Evolutionary conservation across 2,113 vertebrate species (phyloP), one percentile per base, ranked within the genome.

Genomic region (Callionymus lyra): DNA sequence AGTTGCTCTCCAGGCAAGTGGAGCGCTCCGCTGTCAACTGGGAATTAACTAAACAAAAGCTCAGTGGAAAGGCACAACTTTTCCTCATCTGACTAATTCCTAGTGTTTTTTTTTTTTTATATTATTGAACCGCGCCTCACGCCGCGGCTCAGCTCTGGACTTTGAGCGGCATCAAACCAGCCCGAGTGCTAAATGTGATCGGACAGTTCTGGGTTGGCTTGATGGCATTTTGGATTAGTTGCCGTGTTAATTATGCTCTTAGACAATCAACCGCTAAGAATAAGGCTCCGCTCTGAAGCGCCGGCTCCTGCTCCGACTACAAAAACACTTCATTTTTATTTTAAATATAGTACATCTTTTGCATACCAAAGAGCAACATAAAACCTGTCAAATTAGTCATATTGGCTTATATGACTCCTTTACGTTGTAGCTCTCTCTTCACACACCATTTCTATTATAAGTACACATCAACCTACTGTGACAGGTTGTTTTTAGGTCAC

Each of bases 1-100:
- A 77, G 72, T 74, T 79, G 21, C 71, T 72, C 58, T 66, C 38
- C 41, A 55, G 68, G 68, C 72, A 59, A 76, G 54, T 63, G 43
- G 65, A 66, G 72, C 73, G 59, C 56, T 76, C 52, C 59, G 70
- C 72, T 81, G 80, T 79, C 80, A 72, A 61, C 68, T 49, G 78
- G 80, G 80, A 82, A 81, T 82, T 79, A 81, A 63, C 74, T 64
- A 76, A 81, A 81, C 76, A 82, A 79, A 80, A 76, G 65, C 63
- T 69, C 68, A 15, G 53, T 18, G 59, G 56, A 74, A 61, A 70
- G 69, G 68, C 62, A 56, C 67, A 76, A 77, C 62, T 81, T 74
- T 70, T 50, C 46, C 57, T 70, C 72, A 61, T 72, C 62, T 44
- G 63, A 67, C 74, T 77, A 75, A 77, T 77, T 77, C 80, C 55